Conservation (phyloP, 2,888 invertebrate species). For the Hemistola chrysoprasaria region DNA sequence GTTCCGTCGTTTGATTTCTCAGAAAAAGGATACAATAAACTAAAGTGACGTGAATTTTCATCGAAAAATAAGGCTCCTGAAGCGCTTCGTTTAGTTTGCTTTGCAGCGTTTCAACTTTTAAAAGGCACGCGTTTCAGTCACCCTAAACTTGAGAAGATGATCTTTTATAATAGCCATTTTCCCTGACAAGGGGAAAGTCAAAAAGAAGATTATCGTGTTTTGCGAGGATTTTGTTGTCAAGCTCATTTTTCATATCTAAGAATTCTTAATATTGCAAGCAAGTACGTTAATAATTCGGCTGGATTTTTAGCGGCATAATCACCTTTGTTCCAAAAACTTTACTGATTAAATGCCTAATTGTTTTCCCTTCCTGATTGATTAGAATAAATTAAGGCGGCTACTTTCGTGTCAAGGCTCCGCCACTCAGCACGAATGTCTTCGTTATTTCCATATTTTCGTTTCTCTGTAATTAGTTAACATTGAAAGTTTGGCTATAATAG, state of each 20-base stretch:
- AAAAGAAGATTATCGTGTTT: too few species aligned
- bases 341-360: conserved; percentile 2
- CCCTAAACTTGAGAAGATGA: not conserved
- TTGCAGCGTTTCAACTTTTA: conserved; percentile 3
- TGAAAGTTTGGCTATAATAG: not conserved
- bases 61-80: conserved; percentile 15
- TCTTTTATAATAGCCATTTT: too few species aligned
- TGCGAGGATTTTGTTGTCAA: too few species aligned
- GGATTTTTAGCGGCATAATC: not conserved
- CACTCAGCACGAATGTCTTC: conserved; percentile 20
- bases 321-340: not conserved
- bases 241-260: too few species aligned
- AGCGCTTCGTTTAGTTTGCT: conserved; percentile 16
- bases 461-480: conserved; percentile 7
- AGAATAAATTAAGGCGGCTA: conserved; percentile 21
- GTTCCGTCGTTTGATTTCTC: conserved; percentile 12
- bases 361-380: conserved; percentile 21
- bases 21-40: conserved; percentile 20
- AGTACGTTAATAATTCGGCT: too few species aligned
- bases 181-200: too few species aligned
- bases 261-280: too few species aligned
- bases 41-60: conserved; percentile 21
- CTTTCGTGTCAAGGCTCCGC: conserved; percentile 27
- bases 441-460: conserved; percentile 24
- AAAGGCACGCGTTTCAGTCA: conserved; percentile 2